phyloP scores from a whole-genome alignment of 2,888 invertebrate genomes.

The Polietes domitor region DNA sequence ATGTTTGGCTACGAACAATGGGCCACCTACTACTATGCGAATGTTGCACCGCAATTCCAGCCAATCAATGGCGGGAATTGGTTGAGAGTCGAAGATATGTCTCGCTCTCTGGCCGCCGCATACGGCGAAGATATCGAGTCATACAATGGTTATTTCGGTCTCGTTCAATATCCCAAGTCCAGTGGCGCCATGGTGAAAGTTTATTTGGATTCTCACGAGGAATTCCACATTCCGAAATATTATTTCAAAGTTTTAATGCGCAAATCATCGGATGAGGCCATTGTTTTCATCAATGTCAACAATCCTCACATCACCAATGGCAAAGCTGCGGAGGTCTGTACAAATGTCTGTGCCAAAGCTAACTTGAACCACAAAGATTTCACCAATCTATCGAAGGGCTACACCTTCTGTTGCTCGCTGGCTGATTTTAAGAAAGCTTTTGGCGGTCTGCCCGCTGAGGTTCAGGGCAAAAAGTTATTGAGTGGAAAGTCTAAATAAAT shows the following conservation, averaged over 20 bases:
- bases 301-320: slow-evolving; percentile 77
- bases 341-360: slow-evolving; percentile 65
- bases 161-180: slow-evolving; percentile 77
- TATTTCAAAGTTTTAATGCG: slow-evolving; percentile 81
- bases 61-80: slow-evolving; percentile 82
- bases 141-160: slow-evolving; percentile 80
- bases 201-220: slow-evolving; percentile 74
- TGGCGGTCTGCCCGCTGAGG: slow-evolving; percentile 8
- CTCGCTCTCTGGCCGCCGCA: slow-evolving; percentile 77
- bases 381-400: slow-evolving; percentile 64
- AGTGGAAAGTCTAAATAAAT: too few species aligned
- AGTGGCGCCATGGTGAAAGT: slow-evolving; percentile 77
- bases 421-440: slow-evolving; percentile 41
- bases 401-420: slow-evolving; percentile 70
- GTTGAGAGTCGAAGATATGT: slow-evolving; percentile 80
- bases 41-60: slow-evolving; percentile 82
- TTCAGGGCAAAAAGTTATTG: slow-evolving; percentile 1
- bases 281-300: slow-evolving; percentile 81
- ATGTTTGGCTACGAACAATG: slow-evolving; percentile 80
- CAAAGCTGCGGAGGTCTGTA: slow-evolving; percentile 65
- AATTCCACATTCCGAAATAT: slow-evolving; percentile 81
- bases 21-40: slow-evolving; percentile 82
- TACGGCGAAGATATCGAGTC: slow-evolving; percentile 75
- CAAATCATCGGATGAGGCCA: slow-evolving; percentile 79
- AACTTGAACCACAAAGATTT: slow-evolving; percentile 55